A percentile compares a stretch with the other conserved stretches of the same genome.
These are phyloP conservation scores for Varroa destructor DNA, from an alignment of 1,140 invertebrate genomes.

Conservation along the genomic window DNA sequence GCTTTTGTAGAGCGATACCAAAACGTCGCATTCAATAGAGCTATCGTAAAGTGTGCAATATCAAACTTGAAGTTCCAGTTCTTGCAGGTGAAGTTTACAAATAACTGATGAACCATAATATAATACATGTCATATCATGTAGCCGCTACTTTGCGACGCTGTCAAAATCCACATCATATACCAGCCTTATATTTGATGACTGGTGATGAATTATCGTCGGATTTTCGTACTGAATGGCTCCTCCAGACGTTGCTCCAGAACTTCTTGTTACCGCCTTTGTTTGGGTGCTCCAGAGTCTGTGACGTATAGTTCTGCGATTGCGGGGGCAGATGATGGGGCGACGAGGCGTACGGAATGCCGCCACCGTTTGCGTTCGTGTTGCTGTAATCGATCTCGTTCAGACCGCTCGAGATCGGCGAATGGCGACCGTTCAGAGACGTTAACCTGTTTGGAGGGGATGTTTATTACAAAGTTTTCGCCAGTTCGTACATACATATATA, in stretches of 20 bases:
- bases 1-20: background rate
- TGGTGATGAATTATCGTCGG: background rate
- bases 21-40: background rate
- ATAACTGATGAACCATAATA: too few species aligned
- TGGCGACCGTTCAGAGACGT: slow-evolving; percentile 21
- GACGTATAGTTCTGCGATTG: background rate
- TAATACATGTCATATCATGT: too few species aligned
- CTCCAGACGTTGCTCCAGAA: slow-evolving; percentile 28
- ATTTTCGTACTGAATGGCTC: slow-evolving; percentile 7
- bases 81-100: too few species aligned
- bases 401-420: slow-evolving; percentile 13
- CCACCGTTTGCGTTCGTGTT: slow-evolving; percentile 22
- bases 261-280: slow-evolving; percentile 6
- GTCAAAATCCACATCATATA: background rate
- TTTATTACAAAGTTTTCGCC: background rate
- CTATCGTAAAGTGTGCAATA: too few species aligned
- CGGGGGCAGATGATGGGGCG: slow-evolving; percentile 12
- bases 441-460: background rate
- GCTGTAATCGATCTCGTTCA: slow-evolving; percentile 26
- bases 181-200: slow-evolving; percentile 16
- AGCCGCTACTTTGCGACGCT: too few species aligned
- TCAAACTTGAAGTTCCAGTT: too few species aligned
- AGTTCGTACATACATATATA: too few species aligned
- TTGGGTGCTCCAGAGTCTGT: background rate
- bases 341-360: slow-evolving; percentile 20